Evolutionary conservation across 92 coral and sea anemone genomes (phyloP).

Genomic region (Porites evermanni): DNA sequence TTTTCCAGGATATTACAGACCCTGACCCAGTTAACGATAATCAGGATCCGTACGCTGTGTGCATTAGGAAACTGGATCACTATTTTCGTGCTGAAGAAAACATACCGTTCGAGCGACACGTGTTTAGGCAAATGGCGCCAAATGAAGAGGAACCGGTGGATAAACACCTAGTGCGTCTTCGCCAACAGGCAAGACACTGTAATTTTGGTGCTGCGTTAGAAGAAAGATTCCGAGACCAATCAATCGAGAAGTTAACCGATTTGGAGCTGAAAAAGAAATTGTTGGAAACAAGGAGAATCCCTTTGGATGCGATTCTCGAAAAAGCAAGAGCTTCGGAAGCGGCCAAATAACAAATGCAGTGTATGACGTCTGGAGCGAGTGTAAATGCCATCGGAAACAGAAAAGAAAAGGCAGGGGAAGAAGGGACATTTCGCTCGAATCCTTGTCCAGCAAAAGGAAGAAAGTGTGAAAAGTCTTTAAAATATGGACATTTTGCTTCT

Average conservation of each 20-base stretch:
- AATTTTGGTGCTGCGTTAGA: conserved; percentile 60
- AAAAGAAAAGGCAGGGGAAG: neutral
- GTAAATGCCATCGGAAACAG: neutral
- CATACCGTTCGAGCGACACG: conserved; percentile 61
- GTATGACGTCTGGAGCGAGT: conserved; percentile 42
- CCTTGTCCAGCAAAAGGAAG: too few relatives aligned
- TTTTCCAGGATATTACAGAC: conserved; percentile 56
- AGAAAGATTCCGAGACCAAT: conserved; percentile 48
- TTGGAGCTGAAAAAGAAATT: conserved; percentile 52
- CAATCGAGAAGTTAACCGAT: conserved; percentile 53
- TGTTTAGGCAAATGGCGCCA: conserved; percentile 50
- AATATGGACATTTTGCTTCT: neutral
- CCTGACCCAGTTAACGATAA: conserved; percentile 24
- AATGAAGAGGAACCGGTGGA: conserved; percentile 66
- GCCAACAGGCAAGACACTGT: conserved; percentile 68
- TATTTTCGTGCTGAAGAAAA: conserved; percentile 52
- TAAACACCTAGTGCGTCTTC: conserved; percentile 45
- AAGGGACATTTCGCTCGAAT: neutral
- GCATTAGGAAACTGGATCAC: conserved; percentile 62
- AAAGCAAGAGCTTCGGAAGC: conserved; percentile 67
- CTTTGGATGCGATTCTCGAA: conserved; percentile 50
- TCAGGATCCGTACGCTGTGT: conserved; percentile 32
- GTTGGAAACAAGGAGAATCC: conserved; percentile 59
- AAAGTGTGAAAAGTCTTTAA: neutral
- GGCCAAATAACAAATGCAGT: conserved; percentile 42